These are phyloP conservation scores for Polypedilum vanderplanki DNA, from an alignment of 1,140 invertebrate species.

Conservation along the genomic window DNA sequence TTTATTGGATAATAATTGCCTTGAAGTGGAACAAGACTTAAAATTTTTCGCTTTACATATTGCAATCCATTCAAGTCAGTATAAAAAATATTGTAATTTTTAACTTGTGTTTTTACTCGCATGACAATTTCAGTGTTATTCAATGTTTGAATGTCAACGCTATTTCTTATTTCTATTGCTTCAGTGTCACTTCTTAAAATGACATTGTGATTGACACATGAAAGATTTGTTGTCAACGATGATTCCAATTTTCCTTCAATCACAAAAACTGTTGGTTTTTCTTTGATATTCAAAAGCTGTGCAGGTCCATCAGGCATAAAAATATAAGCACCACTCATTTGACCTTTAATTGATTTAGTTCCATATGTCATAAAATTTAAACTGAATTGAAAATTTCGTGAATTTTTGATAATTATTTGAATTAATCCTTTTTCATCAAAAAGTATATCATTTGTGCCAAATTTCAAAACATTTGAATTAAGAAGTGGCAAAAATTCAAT, in stretches of 20 bases:
- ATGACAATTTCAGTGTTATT: constrained; percentile 87
- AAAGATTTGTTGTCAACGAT: constrained; percentile 60
- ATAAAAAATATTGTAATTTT: constrained; percentile 65
- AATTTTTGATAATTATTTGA: constrained; percentile 40
- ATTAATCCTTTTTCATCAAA: too few species aligned
- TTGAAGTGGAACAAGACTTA: constrained; percentile 83
- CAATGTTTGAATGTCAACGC: constrained; percentile 64
- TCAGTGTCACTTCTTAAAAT: constrained; percentile 60
- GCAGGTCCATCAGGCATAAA: constrained; percentile 79
- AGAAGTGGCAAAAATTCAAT: constrained; percentile 47
- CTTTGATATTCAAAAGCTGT: constrained; percentile 36
- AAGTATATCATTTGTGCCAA: too few species aligned
- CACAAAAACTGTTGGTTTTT: constrained; percentile 41
- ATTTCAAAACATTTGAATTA: too few species aligned
- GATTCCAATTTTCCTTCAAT: constrained; percentile 48
- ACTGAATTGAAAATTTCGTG: constrained; percentile 59
- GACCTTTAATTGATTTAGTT: constrained; percentile 51
- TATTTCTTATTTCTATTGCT: constrained; percentile 63
- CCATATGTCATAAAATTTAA: constrained; percentile 68
- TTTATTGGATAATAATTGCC: constrained; percentile 94
- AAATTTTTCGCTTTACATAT: constrained; percentile 72
- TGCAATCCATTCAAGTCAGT: constrained; percentile 79
- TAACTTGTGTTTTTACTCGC: constrained; percentile 66
- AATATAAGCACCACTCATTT: constrained; percentile 89
- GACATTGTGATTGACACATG: constrained; percentile 63